These are phyloP conservation scores for Sminthurinus aureus DNA, from an alignment of 2,888 invertebrate species.

Conservation along the genomic window DNA sequence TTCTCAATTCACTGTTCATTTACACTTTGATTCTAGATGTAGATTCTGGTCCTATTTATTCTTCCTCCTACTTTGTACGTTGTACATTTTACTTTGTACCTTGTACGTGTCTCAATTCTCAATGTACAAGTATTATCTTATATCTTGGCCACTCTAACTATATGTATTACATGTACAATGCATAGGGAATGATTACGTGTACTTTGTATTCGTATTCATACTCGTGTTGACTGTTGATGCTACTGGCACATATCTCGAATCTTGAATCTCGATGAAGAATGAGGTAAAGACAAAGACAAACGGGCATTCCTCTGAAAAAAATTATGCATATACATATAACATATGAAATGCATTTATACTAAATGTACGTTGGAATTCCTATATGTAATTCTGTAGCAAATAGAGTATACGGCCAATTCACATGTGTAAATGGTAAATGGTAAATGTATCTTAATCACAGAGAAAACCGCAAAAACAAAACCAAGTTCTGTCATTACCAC, in stretches of 20 bases:
- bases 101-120: neutral
- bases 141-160: too few relatives aligned
- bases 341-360: too few relatives aligned
- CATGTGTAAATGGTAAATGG: neutral
- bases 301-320: neutral
- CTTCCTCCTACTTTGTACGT: neutral
- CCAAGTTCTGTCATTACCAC: neutral
- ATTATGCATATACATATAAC: too few relatives aligned
- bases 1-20: constrained; percentile 8
- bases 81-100: neutral
- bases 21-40: constrained; percentile 20
- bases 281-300: neutral
- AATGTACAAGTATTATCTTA: too few relatives aligned
- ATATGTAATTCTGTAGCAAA: too few relatives aligned
- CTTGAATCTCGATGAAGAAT: neutral
- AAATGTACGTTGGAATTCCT: too few relatives aligned
- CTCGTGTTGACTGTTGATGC: too few relatives aligned
- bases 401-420: neutral
- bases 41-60: constrained; percentile 16
- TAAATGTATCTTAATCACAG: neutral
- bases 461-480: neutral
- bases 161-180: too few relatives aligned
- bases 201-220: too few relatives aligned
- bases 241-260: too few relatives aligned
- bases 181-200: too few relatives aligned